Conservation (phyloP, 2,113 vertebrate species). For the Seriola dumerili region DNA sequence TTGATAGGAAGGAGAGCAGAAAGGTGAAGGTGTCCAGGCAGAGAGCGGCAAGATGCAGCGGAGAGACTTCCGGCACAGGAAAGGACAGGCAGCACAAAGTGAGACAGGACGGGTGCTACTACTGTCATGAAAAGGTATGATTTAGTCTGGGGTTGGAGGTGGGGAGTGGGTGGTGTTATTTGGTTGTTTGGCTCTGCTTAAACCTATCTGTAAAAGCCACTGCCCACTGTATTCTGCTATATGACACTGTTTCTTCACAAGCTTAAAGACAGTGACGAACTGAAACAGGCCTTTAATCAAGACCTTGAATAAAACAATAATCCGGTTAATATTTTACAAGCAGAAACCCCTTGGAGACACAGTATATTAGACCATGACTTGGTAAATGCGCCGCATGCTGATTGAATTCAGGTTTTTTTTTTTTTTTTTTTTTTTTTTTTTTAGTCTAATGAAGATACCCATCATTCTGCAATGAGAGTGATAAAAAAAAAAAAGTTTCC, state of each 20-base stretch:
- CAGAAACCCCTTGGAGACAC: background rate
- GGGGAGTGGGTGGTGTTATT: no score
- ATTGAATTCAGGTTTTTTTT: slow-evolving; percentile 40
- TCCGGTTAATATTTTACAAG: slow-evolving; percentile 28
- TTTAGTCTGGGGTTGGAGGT: no score
- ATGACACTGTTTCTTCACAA: background rate
- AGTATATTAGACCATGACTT: slow-evolving; percentile 6
- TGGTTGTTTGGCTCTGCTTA: no score
- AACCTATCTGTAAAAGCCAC: no score
- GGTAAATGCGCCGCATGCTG: slow-evolving; percentile 19
- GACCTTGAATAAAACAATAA: slow-evolving; percentile 49
- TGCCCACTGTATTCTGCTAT: background rate
- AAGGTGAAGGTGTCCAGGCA: no score
- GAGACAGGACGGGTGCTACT: no score
- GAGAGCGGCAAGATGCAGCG: no score
- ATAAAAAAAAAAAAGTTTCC: slow-evolving; percentile 22
- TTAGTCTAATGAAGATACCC: slow-evolving; percentile 32
- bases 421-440: slow-evolving; percentile 10
- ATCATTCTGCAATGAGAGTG: slow-evolving; percentile 16
- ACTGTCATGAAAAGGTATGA: no score
- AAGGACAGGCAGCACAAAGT: no score
- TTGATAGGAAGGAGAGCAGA: no score
- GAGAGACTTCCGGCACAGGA: no score
- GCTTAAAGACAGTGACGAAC: no score
- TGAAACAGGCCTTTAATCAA: slow-evolving; percentile 30